Evolutionary conservation across 2,888 invertebrate genomes (phyloP).

Genomic region (Drosophila colorata): DNA sequence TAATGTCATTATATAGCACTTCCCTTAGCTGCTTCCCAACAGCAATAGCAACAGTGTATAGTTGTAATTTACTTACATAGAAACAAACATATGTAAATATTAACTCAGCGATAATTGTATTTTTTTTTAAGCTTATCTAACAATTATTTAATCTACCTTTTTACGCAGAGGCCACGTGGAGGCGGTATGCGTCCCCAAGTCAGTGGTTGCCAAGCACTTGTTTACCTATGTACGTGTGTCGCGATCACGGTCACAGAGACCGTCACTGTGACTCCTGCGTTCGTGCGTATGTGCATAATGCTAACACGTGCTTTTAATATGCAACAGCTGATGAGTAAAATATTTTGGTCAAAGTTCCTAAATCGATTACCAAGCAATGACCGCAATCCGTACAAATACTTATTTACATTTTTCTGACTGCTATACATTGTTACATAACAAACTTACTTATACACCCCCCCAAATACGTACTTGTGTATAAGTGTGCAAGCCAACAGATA

Average conservation of each 20-base stretch:
- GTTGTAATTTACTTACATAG: slow-evolving; percentile 26
- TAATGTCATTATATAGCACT: slow-evolving; percentile 14
- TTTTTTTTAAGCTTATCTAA: slow-evolving; percentile 14
- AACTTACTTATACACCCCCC: slow-evolving; percentile 22
- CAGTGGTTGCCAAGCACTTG: slow-evolving; percentile 51
- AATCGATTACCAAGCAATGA: slow-evolving; percentile 28
- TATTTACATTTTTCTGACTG: slow-evolving; percentile 19
- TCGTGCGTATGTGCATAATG: slow-evolving; percentile 18
- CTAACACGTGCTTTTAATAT: slow-evolving; percentile 12
- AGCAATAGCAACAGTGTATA: slow-evolving; percentile 36
- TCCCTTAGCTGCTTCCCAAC: slow-evolving; percentile 30
- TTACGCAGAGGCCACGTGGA: slow-evolving; percentile 78
- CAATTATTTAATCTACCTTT: slow-evolving; percentile 20
- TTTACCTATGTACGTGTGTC: slow-evolving; percentile 15
- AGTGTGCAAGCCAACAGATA: slow-evolving; percentile 15
- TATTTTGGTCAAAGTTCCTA: slow-evolving; percentile 82
- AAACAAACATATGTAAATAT: slow-evolving; percentile 26
- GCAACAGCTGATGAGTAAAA: slow-evolving; percentile 80
- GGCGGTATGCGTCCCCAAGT: slow-evolving; percentile 79
- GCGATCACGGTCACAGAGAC: background rate
- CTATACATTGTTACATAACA: slow-evolving; percentile 8
- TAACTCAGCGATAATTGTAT: slow-evolving; percentile 29
- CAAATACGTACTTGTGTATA: slow-evolving; percentile 21
- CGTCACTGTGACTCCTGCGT: slow-evolving; percentile 2
- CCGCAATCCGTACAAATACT: slow-evolving; percentile 12